Evolutionary conservation across 2,888 invertebrate species (phyloP).

Genomic region (Clepsis dumicolana): DNA sequence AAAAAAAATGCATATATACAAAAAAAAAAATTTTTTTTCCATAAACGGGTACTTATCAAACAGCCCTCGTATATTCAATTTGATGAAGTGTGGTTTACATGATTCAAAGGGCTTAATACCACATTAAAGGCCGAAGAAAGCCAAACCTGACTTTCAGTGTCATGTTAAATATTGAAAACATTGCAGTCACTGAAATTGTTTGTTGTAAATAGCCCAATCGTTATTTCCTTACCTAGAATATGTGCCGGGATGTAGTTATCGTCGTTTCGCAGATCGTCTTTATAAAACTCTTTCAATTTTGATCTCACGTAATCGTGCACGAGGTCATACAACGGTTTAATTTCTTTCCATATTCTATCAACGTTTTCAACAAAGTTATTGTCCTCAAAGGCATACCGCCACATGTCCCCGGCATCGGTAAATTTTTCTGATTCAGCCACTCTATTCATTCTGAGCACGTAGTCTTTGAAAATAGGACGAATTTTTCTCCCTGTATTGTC

Average conservation of each 20-base stretch:
- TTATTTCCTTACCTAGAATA: slow-evolving; percentile 87
- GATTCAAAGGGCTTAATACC: too few species aligned
- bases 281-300: slow-evolving; percentile 83
- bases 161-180: too few species aligned
- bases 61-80: too few species aligned
- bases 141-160: too few species aligned
- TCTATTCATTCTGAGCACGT: slow-evolving; percentile 87
- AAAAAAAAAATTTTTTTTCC: too few species aligned
- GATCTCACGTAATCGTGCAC: slow-evolving; percentile 88
- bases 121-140: too few species aligned
- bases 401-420: slow-evolving; percentile 79
- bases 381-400: slow-evolving; percentile 79
- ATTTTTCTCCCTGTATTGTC: slow-evolving; percentile 88
- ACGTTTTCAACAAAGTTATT: slow-evolving; percentile 75
- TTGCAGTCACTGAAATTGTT: background rate
- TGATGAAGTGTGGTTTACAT: too few species aligned
- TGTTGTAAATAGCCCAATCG: background rate
- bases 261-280: slow-evolving; percentile 69
- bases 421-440: slow-evolving; percentile 86
- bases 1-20: too few species aligned
- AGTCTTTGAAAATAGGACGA: slow-evolving; percentile 85
- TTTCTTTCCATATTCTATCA: slow-evolving; percentile 82
- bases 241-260: slow-evolving; percentile 89
- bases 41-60: too few species aligned
- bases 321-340: slow-evolving; percentile 88